Conservation (phyloP, 1,140 invertebrate genomes). For the Piezodorus guildinii region DNA sequence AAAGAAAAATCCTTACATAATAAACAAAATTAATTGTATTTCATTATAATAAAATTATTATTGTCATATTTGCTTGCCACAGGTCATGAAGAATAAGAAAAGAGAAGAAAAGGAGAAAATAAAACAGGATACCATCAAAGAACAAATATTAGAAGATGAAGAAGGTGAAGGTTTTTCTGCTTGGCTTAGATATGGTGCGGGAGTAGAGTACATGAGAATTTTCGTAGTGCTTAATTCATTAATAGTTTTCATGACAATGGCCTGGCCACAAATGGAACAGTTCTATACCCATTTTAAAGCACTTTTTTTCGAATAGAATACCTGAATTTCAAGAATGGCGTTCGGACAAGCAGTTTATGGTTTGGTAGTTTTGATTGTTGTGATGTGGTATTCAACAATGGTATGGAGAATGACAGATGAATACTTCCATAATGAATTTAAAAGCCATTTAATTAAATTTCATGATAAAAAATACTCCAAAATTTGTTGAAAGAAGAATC, state of each 20-base stretch:
- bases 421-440: conserved; percentile 23
- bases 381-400: conserved; percentile 18
- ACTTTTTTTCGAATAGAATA: conserved; percentile 26
- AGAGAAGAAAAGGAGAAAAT: conserved; percentile 1
- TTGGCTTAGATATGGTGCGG: conserved; percentile 43
- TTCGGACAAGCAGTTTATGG: conserved; percentile 13
- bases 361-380: conserved; percentile 17
- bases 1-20: too few relatives aligned
- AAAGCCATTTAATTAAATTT: conserved; percentile 17
- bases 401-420: conserved; percentile 21
- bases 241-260: conserved; percentile 41
- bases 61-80: too few relatives aligned
- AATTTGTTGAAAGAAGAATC: not conserved
- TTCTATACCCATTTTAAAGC: conserved; percentile 32
- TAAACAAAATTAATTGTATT: too few relatives aligned
- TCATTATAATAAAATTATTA: too few relatives aligned
- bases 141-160: conserved; percentile 18
- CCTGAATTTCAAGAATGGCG: conserved; percentile 17
- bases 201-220: conserved; percentile 43
- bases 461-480: not conserved
- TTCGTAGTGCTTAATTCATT: conserved; percentile 46
- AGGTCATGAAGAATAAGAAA: conserved; percentile 8
- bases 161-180: conserved; percentile 35
- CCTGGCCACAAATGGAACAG: conserved; percentile 41
- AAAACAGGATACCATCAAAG: not conserved